Evolutionary conservation across 1,140 invertebrate genomes (phyloP), one percentile per base, ranked within the genome.

Genomic region (Agrypnia vestita): DNA sequence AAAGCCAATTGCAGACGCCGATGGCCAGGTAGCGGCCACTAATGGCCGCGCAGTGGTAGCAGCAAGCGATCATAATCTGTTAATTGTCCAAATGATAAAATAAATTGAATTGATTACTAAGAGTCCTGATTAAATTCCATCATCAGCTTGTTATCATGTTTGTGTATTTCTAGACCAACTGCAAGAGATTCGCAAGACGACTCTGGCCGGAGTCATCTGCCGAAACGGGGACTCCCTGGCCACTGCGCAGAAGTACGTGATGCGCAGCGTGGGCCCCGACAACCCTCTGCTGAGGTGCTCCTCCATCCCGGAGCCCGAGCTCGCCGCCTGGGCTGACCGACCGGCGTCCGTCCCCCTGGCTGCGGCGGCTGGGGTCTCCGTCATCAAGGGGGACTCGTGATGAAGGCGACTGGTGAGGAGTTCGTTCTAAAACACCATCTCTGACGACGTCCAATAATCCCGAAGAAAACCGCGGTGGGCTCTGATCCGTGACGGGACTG

Each of bases 141-240:
- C 1, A 51, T 51, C 25, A 35, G 25, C 8, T 51, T 15, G 9
- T 56, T 84, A 62, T 49, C 8, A 13, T 51, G 8, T 67, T 71
- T 64, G 72, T 67, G 76, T 19, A 44, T 83, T 89, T 88, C 8
- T 85, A 94, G 94, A 92, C 51, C 98, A 99, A 92, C 87, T 99
- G 4, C 85, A 89, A 9, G 94, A 98, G 85, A 94, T 99, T 21
- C 92, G 96, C 43, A 97, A 96, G 85, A 94, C 93, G 0, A 93
- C 93, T 0, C 87, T 99, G 13, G 94, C 97, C 0, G 91, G 93
- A 49, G 91, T 99, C 6, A 94, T 99, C 53, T 99, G 98, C 85
- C 94, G 96, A 78, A 99, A 97, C 88, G 93, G 95, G 0, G 95
- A 96, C 82, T 90, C 92, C 4, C 89, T 98, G 1, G 89, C 91